Base-by-base conservation (phyloP, 1,140 invertebrate species). In the Drosophila fuyamai region DNA sequence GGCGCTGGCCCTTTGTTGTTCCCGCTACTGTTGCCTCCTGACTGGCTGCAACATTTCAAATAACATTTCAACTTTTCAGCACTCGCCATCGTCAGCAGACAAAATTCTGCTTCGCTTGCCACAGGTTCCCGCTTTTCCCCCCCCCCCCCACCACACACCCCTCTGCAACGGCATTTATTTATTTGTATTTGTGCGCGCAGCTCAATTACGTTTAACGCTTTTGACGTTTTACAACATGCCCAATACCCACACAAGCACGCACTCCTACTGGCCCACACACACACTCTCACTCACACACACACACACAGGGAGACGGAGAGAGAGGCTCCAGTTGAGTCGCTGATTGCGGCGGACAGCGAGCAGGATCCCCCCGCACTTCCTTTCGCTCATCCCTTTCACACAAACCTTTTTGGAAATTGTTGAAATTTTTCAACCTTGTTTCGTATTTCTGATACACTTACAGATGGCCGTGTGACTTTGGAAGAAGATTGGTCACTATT, bases 151-250 rank as follows among this genome's bases (percentile, higher is more conserved):
- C 65, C 44, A 63, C 74, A 76, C 10, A 6, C 4, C 41, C 61
- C 44, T 76, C 65, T 50, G 73, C 74, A 76, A 44, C 59, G 74
- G 74, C 81, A 86, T 88, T 88, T 88, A 88, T 88, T 88, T 88
- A 89, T 88, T 88, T 88, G 84, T 88, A 88, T 89, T 89, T 84
- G 84, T 89, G 76, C 80, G 84, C 80, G 85, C 85, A 89, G 84
- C 84, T 89, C 84, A 89, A 89, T 89, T 89, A 89, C 84, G 80
- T 90, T 89, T 84, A 89, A 90, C 84, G 84, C 85, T 89, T 89
- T 89, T 89, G 84, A 89, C 84, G 84, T 89, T 89, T 89, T 90
- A 81, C 81, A 89, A 79, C 77, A 89, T 80, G 53, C 62, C 81
- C 80, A 62, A 36, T 40, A 60, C 48, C 56, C 50, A 66, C 29